Percentiles rank a stretch among this genome's conserved stretches.
phyloP scores from a whole-genome alignment of 2,113 vertebrate genomes.

The Istiophorus platypterus region DNA sequence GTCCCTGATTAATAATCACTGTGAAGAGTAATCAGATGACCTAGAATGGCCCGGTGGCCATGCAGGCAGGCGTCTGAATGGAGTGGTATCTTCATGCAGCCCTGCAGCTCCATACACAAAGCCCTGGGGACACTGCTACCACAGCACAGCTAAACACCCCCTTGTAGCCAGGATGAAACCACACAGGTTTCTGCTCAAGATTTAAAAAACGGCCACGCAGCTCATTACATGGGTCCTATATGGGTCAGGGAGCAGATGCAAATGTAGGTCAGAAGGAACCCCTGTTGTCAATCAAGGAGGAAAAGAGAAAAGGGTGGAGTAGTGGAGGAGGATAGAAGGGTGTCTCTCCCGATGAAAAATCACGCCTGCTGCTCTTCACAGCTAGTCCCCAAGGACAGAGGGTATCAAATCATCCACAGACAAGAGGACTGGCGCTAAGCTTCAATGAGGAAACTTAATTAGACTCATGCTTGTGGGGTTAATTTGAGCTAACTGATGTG shows the following conservation, averaged over 20 bases:
- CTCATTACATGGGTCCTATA: slow-evolving; percentile 77
- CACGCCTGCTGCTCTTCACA: slow-evolving; percentile 55
- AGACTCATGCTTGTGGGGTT: slow-evolving; percentile 65
- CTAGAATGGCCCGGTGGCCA: slow-evolving; percentile 59
- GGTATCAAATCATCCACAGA: slow-evolving; percentile 49
- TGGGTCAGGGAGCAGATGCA: slow-evolving; percentile 84
- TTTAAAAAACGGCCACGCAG: slow-evolving; percentile 39
- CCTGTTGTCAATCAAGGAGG: slow-evolving; percentile 80
- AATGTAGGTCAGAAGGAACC: slow-evolving; percentile 83
- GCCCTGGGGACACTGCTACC: slow-evolving; percentile 70
- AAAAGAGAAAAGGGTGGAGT: slow-evolving; percentile 42
- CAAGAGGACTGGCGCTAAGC: slow-evolving; percentile 41
- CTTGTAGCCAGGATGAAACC: slow-evolving; percentile 40
- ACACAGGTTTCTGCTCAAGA: slow-evolving; percentile 57
- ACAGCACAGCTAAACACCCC: slow-evolving; percentile 41
- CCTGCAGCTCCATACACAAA: slow-evolving; percentile 72
- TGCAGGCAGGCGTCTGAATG: slow-evolving; percentile 42
- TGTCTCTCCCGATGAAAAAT: slow-evolving; percentile 46
- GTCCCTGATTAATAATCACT: slow-evolving; percentile 63
- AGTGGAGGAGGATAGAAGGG: slow-evolving; percentile 39
- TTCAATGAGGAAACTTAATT: slow-evolving; percentile 69
- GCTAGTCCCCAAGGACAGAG: slow-evolving; percentile 52
- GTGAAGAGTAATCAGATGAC: slow-evolving; percentile 74
- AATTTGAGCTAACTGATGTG: slow-evolving; percentile 53
- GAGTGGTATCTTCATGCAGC: slow-evolving; percentile 62